These are phyloP conservation scores for Crioceris asparagi DNA, from an alignment of 2,888 invertebrate species.

Conservation along the genomic window DNA sequence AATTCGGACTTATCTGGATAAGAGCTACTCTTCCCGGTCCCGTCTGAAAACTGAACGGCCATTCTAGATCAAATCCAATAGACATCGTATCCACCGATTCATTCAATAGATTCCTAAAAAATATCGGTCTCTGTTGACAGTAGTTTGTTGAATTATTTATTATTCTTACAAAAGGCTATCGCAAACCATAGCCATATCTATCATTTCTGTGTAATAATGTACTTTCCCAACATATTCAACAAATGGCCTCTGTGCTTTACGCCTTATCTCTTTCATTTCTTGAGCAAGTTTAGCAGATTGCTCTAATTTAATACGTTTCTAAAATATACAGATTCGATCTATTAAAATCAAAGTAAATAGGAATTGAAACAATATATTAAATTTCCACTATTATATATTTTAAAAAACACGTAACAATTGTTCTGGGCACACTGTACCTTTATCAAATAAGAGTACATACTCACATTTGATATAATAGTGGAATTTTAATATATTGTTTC, in stretches of 20 bases:
- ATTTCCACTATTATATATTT: no score
- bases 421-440: no score
- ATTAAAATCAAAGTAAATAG: constrained; percentile 1
- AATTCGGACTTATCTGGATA: constrained; percentile 50
- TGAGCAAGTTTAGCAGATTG: constrained; percentile 30
- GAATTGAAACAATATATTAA: no score
- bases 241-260: constrained; percentile 18
- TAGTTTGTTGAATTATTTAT: constrained; percentile 1
- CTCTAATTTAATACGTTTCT: constrained; percentile 10
- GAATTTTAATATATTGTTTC: no score
- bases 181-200: constrained; percentile 40
- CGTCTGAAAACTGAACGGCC: constrained; percentile 51
- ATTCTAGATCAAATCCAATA: constrained; percentile 56
- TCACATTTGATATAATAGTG: no score
- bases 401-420: no score
- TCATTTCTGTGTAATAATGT: constrained; percentile 32
- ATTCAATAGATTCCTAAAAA: constrained; percentile 33
- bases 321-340: not conserved
- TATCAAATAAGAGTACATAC: no score
- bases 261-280: constrained; percentile 32
- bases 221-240: constrained; percentile 31
- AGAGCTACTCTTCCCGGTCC: constrained; percentile 50
- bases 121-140: no score
- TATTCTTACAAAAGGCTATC: constrained; percentile 39
- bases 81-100: constrained; percentile 35